Evolutionary conservation across 1,140 invertebrate genomes (phyloP).

Genomic region (Aethina tumida): DNA sequence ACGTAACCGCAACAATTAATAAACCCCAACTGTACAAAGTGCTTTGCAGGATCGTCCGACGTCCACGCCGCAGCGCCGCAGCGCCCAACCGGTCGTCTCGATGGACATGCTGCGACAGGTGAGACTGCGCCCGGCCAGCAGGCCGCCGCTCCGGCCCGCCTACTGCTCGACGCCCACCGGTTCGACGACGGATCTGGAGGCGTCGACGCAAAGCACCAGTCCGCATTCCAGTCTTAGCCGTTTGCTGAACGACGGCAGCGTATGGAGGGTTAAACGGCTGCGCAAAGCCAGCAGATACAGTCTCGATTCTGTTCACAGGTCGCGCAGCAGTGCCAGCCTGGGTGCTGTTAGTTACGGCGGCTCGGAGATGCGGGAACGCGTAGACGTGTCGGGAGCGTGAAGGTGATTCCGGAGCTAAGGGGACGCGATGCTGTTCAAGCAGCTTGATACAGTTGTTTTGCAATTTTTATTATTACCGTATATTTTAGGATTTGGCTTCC

Average conservation of each 20-base stretch:
- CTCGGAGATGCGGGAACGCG: too few species aligned
- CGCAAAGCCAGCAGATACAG: conserved; percentile 22
- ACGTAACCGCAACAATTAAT: conserved; percentile 4
- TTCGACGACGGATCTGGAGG: conserved; percentile 6
- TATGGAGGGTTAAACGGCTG: conserved; percentile 23
- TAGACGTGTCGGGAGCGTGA: too few species aligned
- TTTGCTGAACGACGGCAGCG: conserved; percentile 18
- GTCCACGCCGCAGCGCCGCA: conserved; percentile 5
- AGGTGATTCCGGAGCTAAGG: too few species aligned
- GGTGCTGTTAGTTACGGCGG: too few species aligned
- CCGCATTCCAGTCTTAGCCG: conserved; percentile 21
- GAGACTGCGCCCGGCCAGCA: conserved; percentile 21
- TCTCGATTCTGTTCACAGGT: conserved; percentile 24
- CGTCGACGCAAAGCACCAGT: conserved; percentile 17
- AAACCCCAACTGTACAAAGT: not conserved
- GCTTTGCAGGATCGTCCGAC: conserved; percentile 18
- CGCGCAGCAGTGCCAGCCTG: too few species aligned
- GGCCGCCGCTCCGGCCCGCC: conserved; percentile 3
- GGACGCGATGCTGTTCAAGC: too few species aligned
- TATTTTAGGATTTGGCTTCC: too few species aligned
- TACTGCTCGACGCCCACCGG: not conserved
- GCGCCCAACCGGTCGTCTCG: conserved; percentile 19
- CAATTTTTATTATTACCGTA: too few species aligned
- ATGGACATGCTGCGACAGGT: conserved; percentile 25
- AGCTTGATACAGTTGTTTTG: too few species aligned